Evolutionary conservation across 2,113 vertebrate genomes (phyloP).

Genomic region (Labeo catla): DNA sequence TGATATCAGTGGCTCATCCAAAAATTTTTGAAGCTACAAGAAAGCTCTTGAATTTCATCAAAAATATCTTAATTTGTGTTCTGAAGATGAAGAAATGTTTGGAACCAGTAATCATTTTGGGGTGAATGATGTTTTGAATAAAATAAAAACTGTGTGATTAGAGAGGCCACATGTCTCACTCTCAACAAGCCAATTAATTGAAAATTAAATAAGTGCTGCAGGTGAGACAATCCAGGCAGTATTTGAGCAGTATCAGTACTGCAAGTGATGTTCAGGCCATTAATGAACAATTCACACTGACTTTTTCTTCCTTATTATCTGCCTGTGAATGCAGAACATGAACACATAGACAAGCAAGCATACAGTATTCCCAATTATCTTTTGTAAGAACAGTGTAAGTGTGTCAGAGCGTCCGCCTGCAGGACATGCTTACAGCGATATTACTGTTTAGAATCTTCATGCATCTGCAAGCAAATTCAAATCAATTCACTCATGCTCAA

Average conservation of each 20-base stretch:
- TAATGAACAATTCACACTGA: not conserved
- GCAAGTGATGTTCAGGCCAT: not conserved
- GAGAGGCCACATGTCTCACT: not conserved
- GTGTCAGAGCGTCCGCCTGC: conserved; percentile 73
- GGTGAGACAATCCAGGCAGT: not conserved
- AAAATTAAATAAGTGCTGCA: not conserved
- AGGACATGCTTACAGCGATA: conserved; percentile 53
- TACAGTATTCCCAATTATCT: conserved; percentile 61
- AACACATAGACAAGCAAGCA: not conserved
- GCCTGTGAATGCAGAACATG: conserved; percentile 8
- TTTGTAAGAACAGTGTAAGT: conserved; percentile 65
- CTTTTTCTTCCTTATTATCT: not conserved
- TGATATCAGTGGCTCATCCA: no score
- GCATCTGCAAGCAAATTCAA: conserved; percentile 66
- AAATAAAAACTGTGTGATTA: not conserved
- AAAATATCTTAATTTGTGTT: no score
- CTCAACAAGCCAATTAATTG: not conserved
- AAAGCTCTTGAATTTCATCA: no score
- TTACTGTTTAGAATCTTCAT: conserved; percentile 66
- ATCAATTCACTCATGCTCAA: conserved; percentile 63
- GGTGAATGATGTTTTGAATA: not conserved
- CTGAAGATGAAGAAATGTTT: no score
- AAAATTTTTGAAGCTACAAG: no score
- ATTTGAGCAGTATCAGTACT: not conserved
- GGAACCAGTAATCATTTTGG: no score